Percentiles rank a stretch among this genome's conserved stretches.
Conservation (phyloP, 2,113 vertebrate genomes). For the Vulpes vulpes region DNA sequence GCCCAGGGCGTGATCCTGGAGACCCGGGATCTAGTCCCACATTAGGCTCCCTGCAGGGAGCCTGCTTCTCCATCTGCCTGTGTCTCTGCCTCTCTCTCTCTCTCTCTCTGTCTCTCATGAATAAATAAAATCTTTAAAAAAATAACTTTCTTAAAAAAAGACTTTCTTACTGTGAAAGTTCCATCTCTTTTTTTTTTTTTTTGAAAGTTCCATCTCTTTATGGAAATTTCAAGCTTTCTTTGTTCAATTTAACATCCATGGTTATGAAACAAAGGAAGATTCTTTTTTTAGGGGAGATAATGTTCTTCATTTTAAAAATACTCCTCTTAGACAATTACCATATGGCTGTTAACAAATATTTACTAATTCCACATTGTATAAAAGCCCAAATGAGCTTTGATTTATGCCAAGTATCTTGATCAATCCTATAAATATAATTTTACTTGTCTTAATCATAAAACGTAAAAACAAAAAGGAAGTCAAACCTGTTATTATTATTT, state of each 20-base stretch:
- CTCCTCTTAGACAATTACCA: constrained; percentile 81
- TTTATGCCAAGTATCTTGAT: constrained; percentile 23
- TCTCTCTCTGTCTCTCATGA: too few species aligned
- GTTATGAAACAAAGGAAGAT: constrained; percentile 83
- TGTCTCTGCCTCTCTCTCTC: too few species aligned
- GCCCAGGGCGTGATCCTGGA: too few species aligned
- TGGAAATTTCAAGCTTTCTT: constrained; percentile 76
- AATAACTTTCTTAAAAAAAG: constrained; percentile 70
- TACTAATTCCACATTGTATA: constrained; percentile 83
- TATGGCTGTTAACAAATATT: constrained; percentile 84
- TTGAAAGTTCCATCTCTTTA: constrained; percentile 76
- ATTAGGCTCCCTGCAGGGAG: too few species aligned
- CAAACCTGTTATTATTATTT: constrained; percentile 44
- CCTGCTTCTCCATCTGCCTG: too few species aligned
- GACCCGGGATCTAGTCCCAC: too few species aligned
- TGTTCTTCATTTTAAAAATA: constrained; percentile 81
- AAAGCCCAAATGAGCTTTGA: constrained; percentile 81
- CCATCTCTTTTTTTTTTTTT: constrained; percentile 75
- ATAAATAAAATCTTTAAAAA: neutral
- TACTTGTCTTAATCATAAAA: constrained; percentile 81
- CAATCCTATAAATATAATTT: constrained; percentile 75
- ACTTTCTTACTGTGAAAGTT: constrained; percentile 77
- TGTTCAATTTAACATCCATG: constrained; percentile 82
- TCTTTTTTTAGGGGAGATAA: constrained; percentile 62
- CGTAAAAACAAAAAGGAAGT: constrained; percentile 75